A percentile compares a stretch with the other conserved stretches of the same genome.
phyloP scores from a whole-genome alignment of 2,888 invertebrate genomes.

The Troglohyphantes excavatus region DNA sequence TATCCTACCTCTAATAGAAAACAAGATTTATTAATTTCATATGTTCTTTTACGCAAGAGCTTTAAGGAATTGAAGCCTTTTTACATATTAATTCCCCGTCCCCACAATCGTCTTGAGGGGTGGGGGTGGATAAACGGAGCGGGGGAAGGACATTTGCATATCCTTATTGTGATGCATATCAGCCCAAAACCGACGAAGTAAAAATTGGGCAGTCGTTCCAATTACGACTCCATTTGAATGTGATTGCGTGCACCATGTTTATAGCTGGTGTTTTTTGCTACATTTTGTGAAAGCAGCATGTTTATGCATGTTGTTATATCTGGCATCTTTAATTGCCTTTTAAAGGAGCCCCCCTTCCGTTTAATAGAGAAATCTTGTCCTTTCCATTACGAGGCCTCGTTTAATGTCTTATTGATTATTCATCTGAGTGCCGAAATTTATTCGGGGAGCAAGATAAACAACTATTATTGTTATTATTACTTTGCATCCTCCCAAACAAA shows the following conservation, averaged over 20 bases:
- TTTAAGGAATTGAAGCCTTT: not conserved
- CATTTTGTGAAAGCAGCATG: conserved; percentile 66
- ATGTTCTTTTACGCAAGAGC: not conserved
- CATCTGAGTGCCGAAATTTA: conserved; percentile 74
- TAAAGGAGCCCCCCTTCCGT: conserved; percentile 69
- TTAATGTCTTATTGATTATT: conserved; percentile 79
- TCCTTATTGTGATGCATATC: conserved; percentile 76
- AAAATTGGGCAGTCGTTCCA: conserved; percentile 75
- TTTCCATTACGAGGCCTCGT: conserved; percentile 72
- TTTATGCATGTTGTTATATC: conserved; percentile 78
- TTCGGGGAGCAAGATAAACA: conserved; percentile 77
- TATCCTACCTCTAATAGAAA: no score
- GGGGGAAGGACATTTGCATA: conserved; percentile 58
- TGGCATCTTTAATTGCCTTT: conserved; percentile 78
- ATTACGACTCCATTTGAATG: conserved; percentile 76
- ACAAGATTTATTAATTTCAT: not conserved
- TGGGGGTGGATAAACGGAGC: no score
- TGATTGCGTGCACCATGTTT: conserved; percentile 76
- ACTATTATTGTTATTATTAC: conserved; percentile 79
- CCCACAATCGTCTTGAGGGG: not conserved
- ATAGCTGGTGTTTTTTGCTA: conserved; percentile 74
- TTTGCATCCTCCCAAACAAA: conserved; percentile 77
- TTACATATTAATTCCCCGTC: not conserved
- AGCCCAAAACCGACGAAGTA: conserved; percentile 42
- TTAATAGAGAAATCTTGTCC: conserved; percentile 78